phyloP scores from a whole-genome alignment of 2,797 vertebrate species.

The Chloroceryle inda region DNA sequence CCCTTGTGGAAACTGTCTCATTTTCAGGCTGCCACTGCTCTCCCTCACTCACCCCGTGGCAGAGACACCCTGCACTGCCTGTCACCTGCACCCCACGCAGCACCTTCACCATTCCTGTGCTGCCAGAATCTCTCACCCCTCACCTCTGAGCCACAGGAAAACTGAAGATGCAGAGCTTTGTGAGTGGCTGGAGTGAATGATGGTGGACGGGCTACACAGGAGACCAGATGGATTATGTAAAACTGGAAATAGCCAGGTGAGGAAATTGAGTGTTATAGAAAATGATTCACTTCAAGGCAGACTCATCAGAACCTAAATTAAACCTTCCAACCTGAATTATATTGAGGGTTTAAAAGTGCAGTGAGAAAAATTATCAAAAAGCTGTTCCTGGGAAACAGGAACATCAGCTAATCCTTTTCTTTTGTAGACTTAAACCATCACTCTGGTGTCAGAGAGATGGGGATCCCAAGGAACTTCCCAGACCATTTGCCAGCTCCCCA shows the following conservation, averaged over 20 bases:
- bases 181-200: background rate
- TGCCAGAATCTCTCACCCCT: background rate
- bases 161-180: background rate
- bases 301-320: background rate
- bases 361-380: background rate
- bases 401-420: too few species aligned
- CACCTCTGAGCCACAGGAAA: background rate
- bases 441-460: background rate
- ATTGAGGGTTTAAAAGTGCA: background rate
- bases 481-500: background rate
- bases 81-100: background rate
- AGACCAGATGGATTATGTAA: background rate
- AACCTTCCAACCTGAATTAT: background rate
- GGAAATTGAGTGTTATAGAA: background rate
- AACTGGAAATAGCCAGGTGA: background rate
- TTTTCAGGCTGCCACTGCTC: background rate
- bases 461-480: background rate
- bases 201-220: background rate
- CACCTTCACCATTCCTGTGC: background rate
- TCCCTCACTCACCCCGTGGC: background rate
- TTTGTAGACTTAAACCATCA: background rate
- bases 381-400: background rate
- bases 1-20: background rate
- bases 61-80: accelerated
- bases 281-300: background rate